Conservation (phyloP, 2,113 vertebrate species). For the Nicator chloris region DNA sequence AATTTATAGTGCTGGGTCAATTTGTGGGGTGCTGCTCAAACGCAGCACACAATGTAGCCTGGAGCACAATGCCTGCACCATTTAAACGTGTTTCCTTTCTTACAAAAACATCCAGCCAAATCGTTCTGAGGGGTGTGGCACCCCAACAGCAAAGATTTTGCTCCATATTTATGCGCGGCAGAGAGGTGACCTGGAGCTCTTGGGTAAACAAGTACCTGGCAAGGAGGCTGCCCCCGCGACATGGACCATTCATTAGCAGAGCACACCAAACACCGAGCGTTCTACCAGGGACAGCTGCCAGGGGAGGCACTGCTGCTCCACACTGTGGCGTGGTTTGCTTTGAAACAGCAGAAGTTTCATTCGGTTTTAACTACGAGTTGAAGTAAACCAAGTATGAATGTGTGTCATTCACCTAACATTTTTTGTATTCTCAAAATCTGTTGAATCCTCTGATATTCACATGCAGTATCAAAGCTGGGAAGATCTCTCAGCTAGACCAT, state of each 20-base stretch:
- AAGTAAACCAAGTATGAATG: background rate
- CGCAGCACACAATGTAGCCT: fast-evolving
- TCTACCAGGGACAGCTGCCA: background rate
- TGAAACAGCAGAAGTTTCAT: background rate
- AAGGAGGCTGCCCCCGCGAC: background rate
- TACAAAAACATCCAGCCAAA: background rate
- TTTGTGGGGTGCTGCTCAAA: background rate
- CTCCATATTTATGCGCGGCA: background rate
- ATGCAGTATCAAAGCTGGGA: background rate
- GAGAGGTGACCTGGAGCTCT: background rate
- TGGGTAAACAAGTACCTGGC: background rate
- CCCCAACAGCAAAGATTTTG: background rate
- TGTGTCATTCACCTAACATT: background rate
- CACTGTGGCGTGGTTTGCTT: fast-evolving
- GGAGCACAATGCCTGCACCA: background rate
- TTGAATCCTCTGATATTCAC: background rate
- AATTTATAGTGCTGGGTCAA: background rate
- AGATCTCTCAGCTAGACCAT: background rate
- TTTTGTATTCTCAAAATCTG: background rate
- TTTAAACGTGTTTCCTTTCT: background rate
- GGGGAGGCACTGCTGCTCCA: background rate
- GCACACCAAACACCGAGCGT: background rate
- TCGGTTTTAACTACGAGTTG: background rate
- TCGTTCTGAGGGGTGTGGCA: background rate
- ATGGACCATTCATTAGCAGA: fast-evolving